Percentiles rank a stretch among this genome's conserved stretches.
Evolutionary conservation across 2,888 invertebrate species (phyloP).

Genomic region (Ormyrus labotus): DNA sequence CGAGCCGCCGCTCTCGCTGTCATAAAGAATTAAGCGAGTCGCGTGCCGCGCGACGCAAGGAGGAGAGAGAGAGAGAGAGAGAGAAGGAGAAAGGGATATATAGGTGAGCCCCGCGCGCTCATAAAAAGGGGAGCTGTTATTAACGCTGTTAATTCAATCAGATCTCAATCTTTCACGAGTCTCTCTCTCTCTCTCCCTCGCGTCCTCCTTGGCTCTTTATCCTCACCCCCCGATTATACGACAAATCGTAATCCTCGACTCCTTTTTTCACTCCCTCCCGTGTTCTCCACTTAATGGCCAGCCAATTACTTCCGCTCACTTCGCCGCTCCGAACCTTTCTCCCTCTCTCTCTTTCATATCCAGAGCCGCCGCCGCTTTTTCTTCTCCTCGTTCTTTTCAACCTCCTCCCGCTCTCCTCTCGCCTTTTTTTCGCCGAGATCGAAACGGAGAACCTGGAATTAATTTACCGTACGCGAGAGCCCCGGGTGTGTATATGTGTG

Average conservation of each 20-base stretch:
- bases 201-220: too few relatives aligned
- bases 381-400: not conserved
- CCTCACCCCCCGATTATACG: conserved; percentile 1
- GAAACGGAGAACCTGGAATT: conserved; percentile 32
- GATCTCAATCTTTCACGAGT: conserved; percentile 33
- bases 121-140: conserved; percentile 27
- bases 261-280: conserved; percentile 22
- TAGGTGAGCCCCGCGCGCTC: not conserved
- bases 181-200: not conserved
- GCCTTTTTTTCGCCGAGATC: not conserved
- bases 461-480: not conserved
- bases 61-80: too few relatives aligned
- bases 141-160: conserved; percentile 50
- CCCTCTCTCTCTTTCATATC: conserved; percentile 9
- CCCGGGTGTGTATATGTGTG: not conserved
- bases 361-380: not conserved
- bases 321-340: conserved; percentile 22
- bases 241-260: conserved; percentile 38
- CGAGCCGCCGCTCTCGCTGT: not conserved
- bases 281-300: conserved; percentile 17
- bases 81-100: not conserved
- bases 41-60: not conserved
- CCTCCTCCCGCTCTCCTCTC: not conserved
- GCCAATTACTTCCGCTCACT: conserved; percentile 43
- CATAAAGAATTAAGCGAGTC: conserved; percentile 28